Base-by-base conservation (phyloP, 2,113 vertebrate species). In the Camelus bactrianus region DNA sequence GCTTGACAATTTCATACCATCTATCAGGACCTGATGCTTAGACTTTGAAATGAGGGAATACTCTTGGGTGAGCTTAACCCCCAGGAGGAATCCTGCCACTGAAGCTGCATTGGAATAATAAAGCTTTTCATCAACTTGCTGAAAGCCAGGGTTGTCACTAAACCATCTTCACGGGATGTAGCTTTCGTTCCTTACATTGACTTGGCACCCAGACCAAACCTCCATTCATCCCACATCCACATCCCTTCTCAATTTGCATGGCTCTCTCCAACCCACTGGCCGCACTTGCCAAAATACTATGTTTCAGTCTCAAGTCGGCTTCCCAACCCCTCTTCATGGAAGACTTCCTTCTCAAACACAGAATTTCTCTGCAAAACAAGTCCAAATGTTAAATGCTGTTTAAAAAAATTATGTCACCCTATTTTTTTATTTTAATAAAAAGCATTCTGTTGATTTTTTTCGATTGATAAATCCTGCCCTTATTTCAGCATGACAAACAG, bases 61-160 rank as follows among this genome's bases (percentile, higher is more conserved):
- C 50, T 54, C 93, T 86, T 50, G 89, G 89, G 58, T 69, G 81
- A 83, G 73, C 89, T 95, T 96, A 96, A 93, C 94, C 77, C 85
- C 56, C 20, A 1, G 93, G 77, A 95, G 72, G 56, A 89, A 42
- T 89, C 73, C 86, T 91, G 77, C 70, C 94, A 95, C 79, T 89
- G 92, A 89, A 11, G 15, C 62, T 64, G 96, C 80, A 89, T 32
- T 83, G 30, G 89, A 96, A 97, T 94, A 98, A 98, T 97, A 96
- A 95, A 97, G 96, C 97, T 97, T 97, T 96, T 98, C 96, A 97
- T 97, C 96, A 94, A 96, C 64, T 89, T 76, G 72, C 96, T 97
- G 97, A 97, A 97, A 97, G 97, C 81, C 93, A 95, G 94, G 81
- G 96, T 83, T 97, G 97, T 98, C 97, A 92, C 64, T 69, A 92